Evolutionary conservation across 2,113 vertebrate species (phyloP).

Genomic region (Cheirogaleus medius): DNA sequence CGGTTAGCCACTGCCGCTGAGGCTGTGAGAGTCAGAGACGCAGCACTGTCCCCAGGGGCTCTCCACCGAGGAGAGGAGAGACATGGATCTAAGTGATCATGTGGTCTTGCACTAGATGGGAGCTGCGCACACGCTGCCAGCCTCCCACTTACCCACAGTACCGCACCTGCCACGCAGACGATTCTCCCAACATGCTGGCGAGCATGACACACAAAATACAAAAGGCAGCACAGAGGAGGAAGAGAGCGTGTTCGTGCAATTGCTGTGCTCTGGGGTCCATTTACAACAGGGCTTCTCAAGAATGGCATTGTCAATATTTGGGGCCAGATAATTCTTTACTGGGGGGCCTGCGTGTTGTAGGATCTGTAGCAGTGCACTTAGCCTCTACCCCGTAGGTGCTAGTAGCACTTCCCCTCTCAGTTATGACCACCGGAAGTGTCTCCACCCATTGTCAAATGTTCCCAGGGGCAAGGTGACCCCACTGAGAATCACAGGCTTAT

Average conservation of each 20-base stretch:
- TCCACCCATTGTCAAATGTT: not conserved
- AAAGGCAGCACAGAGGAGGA: not conserved
- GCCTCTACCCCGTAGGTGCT: not conserved
- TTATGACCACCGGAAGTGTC: not conserved
- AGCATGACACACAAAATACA: not conserved
- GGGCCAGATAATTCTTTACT: not conserved
- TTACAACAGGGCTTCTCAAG: not conserved
- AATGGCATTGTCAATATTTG: not conserved
- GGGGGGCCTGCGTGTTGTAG: not conserved
- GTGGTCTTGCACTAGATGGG: not conserved
- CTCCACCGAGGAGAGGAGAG: not conserved
- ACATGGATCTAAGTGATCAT: accelerated
- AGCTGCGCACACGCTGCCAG: not conserved
- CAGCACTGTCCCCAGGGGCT: not conserved
- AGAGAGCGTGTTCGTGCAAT: accelerated
- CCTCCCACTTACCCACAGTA: not conserved
- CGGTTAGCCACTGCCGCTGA: not conserved
- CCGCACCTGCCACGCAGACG: not conserved
- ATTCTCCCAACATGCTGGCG: not conserved
- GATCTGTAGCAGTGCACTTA: not conserved
- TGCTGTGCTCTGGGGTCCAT: not conserved
- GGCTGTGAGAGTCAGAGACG: not conserved
- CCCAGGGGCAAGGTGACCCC: not conserved
- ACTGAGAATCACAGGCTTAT: not conserved
- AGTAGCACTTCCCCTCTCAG: not conserved